These are phyloP conservation scores for Andinoacara biseriatus DNA, from an alignment of 2,113 vertebrate genomes.

Conservation along the genomic window DNA sequence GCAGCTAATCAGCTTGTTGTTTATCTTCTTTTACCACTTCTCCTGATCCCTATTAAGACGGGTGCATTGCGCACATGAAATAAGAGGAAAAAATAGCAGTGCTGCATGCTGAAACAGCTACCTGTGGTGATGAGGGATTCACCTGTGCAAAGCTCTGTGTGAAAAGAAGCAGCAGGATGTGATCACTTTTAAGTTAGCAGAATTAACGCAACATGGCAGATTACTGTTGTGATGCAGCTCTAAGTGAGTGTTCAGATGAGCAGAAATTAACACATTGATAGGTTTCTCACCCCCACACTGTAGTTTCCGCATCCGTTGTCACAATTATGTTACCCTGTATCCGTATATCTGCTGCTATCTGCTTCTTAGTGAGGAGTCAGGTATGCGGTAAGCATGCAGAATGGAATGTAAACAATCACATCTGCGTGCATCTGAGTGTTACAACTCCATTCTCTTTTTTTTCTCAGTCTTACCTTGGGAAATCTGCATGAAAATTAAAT, in stretches of 20 bases:
- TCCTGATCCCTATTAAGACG: not conserved
- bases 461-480: slow-evolving; percentile 7
- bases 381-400: not conserved
- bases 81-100: not conserved
- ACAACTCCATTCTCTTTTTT: slow-evolving; percentile 10
- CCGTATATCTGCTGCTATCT: not conserved
- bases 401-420: not conserved
- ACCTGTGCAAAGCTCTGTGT: not conserved
- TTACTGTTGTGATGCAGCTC: not conserved
- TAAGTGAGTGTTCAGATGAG: not conserved
- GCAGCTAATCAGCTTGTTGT: slow-evolving; percentile 5
- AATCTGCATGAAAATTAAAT: slow-evolving; percentile 31
- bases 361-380: not conserved
- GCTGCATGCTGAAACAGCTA: slow-evolving; percentile 3
- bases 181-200: not conserved
- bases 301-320: not conserved
- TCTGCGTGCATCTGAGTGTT: not conserved
- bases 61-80: not conserved
- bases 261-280: not conserved
- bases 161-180: not conserved
- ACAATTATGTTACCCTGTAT: not conserved
- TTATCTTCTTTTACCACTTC: not conserved
- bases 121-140: not conserved
- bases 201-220: not conserved
- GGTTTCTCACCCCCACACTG: not conserved